Conservation (phyloP, 2,113 vertebrate genomes). For the Bubo bubo region DNA sequence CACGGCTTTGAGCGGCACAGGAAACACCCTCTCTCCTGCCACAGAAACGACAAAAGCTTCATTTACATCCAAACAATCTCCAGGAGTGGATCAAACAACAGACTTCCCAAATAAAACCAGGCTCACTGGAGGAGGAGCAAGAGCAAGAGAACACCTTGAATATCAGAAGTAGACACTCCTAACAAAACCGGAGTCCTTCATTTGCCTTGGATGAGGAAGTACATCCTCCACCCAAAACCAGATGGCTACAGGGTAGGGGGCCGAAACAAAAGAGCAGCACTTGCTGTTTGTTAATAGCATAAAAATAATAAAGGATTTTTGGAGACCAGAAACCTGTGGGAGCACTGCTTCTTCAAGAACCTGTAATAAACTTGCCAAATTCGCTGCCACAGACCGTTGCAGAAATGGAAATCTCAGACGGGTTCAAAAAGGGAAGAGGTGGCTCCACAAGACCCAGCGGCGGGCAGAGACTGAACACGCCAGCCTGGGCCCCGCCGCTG, state of each 20-base stretch:
- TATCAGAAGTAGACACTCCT: not conserved
- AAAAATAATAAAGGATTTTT: not conserved
- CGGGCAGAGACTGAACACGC: rapidly evolving
- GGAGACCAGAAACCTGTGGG: not conserved
- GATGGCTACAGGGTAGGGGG: not conserved
- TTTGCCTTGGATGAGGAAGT: rapidly evolving
- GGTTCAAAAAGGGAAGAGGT: not conserved
- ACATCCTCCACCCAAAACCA: not conserved
- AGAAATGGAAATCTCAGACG: not conserved
- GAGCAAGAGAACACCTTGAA: not conserved
- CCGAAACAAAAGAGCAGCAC: not conserved
- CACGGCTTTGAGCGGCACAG: rapidly evolving
- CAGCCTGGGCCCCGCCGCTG: not conserved
- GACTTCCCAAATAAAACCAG: not conserved
- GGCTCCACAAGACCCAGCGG: rapidly evolving
- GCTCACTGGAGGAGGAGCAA: not conserved
- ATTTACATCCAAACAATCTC: not conserved
- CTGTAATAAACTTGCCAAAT: not conserved
- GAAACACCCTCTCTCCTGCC: not conserved
- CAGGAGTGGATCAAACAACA: not conserved
- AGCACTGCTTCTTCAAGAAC: not conserved
- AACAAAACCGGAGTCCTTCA: rapidly evolving
- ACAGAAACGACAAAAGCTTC: not conserved
- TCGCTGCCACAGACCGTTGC: rapidly evolving
- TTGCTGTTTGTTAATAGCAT: rapidly evolving